Conservation (phyloP, 2,113 vertebrate genomes). For the Coreoperca whiteheadi region DNA sequence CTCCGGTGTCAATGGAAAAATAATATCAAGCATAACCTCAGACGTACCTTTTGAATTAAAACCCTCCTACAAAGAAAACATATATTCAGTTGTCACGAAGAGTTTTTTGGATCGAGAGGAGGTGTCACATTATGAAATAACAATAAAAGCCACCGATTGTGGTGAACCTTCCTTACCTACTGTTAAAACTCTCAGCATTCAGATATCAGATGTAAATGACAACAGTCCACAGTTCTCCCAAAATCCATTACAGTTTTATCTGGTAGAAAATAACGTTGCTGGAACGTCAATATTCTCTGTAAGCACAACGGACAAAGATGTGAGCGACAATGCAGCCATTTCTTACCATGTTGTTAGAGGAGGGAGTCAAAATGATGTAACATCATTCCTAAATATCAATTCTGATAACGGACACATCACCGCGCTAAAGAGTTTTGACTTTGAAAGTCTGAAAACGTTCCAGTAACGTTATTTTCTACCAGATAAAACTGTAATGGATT, state of each 20-base stretch:
- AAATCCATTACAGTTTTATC: conserved; percentile 60
- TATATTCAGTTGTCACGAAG: conserved; percentile 78
- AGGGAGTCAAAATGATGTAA: conserved; percentile 24
- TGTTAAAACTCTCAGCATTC: conserved; percentile 64
- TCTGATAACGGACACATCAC: conserved; percentile 66
- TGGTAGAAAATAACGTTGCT: conserved; percentile 74
- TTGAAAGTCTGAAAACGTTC: conserved; percentile 67
- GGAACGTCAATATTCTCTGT: conserved; percentile 73
- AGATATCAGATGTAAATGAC: conserved; percentile 80
- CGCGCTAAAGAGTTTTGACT: conserved; percentile 70
- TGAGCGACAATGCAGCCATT: conserved; percentile 69
- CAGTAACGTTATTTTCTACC: too few relatives aligned
- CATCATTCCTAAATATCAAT: conserved; percentile 65
- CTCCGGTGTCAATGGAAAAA: conserved; percentile 71
- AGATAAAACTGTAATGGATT: too few relatives aligned
- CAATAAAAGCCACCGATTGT: conserved; percentile 71
- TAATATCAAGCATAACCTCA: conserved; percentile 59
- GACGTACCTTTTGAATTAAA: conserved; percentile 76
- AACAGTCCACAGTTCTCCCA: conserved; percentile 72
- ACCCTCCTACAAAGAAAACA: conserved; percentile 74
- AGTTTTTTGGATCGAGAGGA: conserved; percentile 70
- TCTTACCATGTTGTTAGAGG: conserved; percentile 57
- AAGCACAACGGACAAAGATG: conserved; percentile 67
- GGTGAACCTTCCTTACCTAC: conserved; percentile 69
- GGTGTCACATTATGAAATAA: conserved; percentile 80